Conservation (phyloP, 2,797 vertebrate genomes). For the Crocodylus rhombifer region DNA sequence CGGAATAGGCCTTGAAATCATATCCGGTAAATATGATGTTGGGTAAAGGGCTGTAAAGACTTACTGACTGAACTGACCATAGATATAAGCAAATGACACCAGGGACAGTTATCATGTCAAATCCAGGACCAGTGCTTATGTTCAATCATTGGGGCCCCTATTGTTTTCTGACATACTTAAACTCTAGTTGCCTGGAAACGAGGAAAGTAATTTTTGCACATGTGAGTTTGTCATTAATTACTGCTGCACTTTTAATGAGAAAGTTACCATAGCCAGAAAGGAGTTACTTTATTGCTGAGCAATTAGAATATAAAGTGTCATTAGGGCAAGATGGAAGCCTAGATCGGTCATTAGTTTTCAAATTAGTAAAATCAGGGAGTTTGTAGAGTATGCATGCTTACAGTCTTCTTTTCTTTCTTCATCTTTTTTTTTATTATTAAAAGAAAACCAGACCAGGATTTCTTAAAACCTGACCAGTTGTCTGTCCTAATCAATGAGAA, state of each 20-base stretch:
- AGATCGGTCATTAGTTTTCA: not conserved
- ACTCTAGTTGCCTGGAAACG: slow-evolving; percentile 45
- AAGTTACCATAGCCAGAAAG: slow-evolving; percentile 28
- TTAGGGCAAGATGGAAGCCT: not conserved
- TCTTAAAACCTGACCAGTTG: slow-evolving; percentile 44
- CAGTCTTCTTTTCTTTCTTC: not conserved
- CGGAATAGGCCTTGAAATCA: not conserved
- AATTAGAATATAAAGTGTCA: slow-evolving; percentile 40
- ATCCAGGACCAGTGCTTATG: not conserved
- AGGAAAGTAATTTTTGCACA: not conserved
- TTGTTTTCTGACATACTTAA: not conserved
- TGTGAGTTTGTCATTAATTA: slow-evolving; percentile 58
- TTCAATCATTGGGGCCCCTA: not conserved
- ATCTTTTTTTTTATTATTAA: not conserved
- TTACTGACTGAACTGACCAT: not conserved
- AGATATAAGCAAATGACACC: not conserved
- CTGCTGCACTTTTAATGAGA: not conserved
- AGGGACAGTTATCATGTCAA: not conserved
- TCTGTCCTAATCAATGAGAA: slow-evolving; percentile 61
- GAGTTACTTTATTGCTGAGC: slow-evolving; percentile 27
- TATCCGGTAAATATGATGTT: not conserved
- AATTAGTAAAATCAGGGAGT: slow-evolving; percentile 29
- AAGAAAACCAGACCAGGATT: not conserved
- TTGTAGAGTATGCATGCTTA: slow-evolving; percentile 36
- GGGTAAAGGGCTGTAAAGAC: not conserved